Conservation (phyloP, 2,888 invertebrate species). For the Limnephilus marmoratus region DNA sequence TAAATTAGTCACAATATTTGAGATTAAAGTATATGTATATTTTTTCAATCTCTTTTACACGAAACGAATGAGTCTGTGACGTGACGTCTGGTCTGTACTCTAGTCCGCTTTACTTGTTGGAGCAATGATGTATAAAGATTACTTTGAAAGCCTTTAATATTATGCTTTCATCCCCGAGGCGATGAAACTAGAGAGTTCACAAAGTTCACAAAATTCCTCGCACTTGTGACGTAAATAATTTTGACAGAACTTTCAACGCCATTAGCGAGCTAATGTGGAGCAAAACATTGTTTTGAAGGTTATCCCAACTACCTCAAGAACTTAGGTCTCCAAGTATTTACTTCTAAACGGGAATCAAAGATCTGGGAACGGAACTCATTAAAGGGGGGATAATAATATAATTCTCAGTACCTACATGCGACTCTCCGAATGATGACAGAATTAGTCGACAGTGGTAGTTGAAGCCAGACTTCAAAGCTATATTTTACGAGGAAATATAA, state of each 20-base stretch:
- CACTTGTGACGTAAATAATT: background rate
- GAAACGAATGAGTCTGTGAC: too few relatives aligned
- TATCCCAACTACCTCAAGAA: background rate
- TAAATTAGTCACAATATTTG: too few relatives aligned
- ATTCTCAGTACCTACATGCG: background rate
- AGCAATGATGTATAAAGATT: background rate
- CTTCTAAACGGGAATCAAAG: background rate
- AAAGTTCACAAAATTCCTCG: background rate
- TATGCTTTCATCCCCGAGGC: background rate
- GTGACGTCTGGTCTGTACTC: background rate
- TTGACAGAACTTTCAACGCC: background rate
- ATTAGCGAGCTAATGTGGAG: background rate
- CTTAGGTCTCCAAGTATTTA: background rate
- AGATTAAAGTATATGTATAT: too few relatives aligned
- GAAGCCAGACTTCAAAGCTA: background rate
- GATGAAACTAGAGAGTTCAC: background rate
- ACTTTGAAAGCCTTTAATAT: background rate
- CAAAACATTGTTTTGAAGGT: background rate
- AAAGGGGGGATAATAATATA: background rate
- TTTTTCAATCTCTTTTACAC: too few relatives aligned
- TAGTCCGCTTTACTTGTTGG: background rate
- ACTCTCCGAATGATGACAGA: background rate
- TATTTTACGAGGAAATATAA: constrained; percentile 2
- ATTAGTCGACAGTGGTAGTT: background rate
- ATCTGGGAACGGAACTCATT: background rate